Evolutionary conservation across 2,113 vertebrate genomes (phyloP), one percentile per base, ranked within the genome.

Genomic region (Sialia sialis): DNA sequence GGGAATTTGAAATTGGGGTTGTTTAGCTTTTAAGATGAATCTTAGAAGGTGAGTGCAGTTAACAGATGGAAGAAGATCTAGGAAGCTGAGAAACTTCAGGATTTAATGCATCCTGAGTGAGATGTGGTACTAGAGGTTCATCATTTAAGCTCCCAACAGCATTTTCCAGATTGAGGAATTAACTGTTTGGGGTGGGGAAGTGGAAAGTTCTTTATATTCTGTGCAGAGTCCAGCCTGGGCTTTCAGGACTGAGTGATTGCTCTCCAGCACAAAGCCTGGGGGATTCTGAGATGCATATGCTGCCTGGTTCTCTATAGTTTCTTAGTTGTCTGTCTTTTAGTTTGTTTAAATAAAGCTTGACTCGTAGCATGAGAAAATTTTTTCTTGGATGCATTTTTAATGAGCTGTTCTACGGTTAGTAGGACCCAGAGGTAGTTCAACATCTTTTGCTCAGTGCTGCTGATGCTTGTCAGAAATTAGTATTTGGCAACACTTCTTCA

Each of bases 311-410:
- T 52, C 79, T 73, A 66, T 36, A 38, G 62, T 60, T 95, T 77
- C 76, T 78, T 48, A 89, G 41, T 56, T 91, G 60, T 77, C 83
- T 81, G 84, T 38, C 62, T 87, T 80, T 69, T 34, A 43, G 56
- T 49, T 92, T 89, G 49, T 78, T 73, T 78, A 79, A 93, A 93
- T 93, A 87, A 91, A 94, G 62, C 58, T 85, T 89, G 93, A 92
- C 58, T 87, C 93, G 55, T 29, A 62, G 62, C 49, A 73, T 89
- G 84, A 94, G 89, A 81, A 56, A 72, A 72, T 68, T 75, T 69
- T 79, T 97, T 87, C 54, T 91, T 85, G 70, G 30, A 51, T 93
- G 58, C 44, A 73, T 94, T 84, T 95, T 92, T 94, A 89, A 87
- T 73, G 77, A 89, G 41, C 20, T 64, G 22, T 84, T 49, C 26